These are phyloP conservation scores for Drosophila demipolita DNA, from an alignment of 2,888 invertebrate genomes.

Conservation along the genomic window DNA sequence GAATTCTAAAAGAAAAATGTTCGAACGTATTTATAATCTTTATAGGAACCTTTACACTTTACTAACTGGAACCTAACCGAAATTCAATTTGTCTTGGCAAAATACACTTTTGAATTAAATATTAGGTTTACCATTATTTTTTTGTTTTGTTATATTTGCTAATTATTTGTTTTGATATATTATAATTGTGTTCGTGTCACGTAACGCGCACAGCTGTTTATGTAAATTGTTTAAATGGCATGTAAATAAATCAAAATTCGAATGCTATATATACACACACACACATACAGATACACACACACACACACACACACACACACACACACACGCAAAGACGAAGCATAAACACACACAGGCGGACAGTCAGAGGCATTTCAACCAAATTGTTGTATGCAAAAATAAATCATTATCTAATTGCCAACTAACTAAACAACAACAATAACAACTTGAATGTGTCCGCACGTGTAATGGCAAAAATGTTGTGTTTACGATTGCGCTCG, in stretches of 20 bases:
- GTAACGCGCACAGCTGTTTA: slow-evolving; percentile 10
- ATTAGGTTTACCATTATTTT: too few relatives aligned
- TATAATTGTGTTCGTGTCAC: slow-evolving; percentile 15
- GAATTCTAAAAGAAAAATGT: background rate
- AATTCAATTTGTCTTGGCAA: too few relatives aligned
- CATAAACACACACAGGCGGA: slow-evolving; percentile 9
- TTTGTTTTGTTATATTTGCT: background rate
- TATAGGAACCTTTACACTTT: too few relatives aligned
- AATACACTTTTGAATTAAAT: too few relatives aligned
- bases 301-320: slow-evolving; percentile 13
- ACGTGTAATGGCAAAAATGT: slow-evolving; percentile 69
- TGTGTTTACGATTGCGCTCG: slow-evolving; percentile 63
- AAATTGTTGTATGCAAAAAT: slow-evolving; percentile 67
- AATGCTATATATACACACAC: slow-evolving; percentile 22
- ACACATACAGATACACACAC: slow-evolving; percentile 10
- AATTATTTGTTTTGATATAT: background rate
- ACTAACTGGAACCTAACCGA: too few relatives aligned
- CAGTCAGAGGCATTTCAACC: slow-evolving; percentile 25
- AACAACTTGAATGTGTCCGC: slow-evolving; percentile 61
- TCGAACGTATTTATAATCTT: background rate
- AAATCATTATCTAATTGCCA: slow-evolving; percentile 76
- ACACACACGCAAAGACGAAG: slow-evolving; percentile 5
- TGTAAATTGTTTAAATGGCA: slow-evolving; percentile 24
- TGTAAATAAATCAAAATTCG: slow-evolving; percentile 68
- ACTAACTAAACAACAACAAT: slow-evolving; percentile 46